Conservation (phyloP, 1,140 invertebrate genomes). For the Lamellibrachia luymesi region DNA sequence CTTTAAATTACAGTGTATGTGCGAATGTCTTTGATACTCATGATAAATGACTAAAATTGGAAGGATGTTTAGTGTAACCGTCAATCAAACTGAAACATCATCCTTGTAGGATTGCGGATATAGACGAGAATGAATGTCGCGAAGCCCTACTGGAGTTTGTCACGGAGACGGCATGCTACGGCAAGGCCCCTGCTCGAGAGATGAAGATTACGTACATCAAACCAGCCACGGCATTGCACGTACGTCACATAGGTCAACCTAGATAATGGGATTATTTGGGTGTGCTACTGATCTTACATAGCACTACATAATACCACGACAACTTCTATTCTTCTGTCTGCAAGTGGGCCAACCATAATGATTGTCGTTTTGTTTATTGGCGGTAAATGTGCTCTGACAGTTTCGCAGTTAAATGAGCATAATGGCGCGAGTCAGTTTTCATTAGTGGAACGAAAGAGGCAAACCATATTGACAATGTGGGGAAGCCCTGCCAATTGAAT, state of each 20-base stretch:
- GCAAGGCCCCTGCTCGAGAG: constrained; percentile 30
- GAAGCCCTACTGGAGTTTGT: constrained; percentile 28
- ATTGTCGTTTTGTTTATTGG: neutral
- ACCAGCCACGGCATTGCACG: constrained; percentile 29
- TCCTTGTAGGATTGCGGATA: constrained; percentile 22
- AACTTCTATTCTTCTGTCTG: too few relatives aligned
- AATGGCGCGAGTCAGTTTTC: neutral
- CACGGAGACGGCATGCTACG: constrained; percentile 30
- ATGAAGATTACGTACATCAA: constrained; percentile 26
- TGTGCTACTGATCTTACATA: neutral
- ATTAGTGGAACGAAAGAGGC: neutral
- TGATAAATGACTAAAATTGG: too few relatives aligned
- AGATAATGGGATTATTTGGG: neutral
- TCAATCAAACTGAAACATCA: neutral
- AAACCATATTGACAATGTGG: neutral
- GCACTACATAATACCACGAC: neutral
- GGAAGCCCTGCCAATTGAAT: neutral
- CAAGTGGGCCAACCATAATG: too few relatives aligned
- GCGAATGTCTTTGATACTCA: too few relatives aligned
- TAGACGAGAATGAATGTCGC: constrained; percentile 25
- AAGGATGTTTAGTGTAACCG: too few relatives aligned
- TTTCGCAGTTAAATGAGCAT: neutral
- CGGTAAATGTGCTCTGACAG: neutral
- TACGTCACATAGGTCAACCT: neutral
- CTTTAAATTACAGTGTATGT: too few relatives aligned